phyloP scores from a whole-genome alignment of 1,140 invertebrate species.

The Bombus turneri region DNA sequence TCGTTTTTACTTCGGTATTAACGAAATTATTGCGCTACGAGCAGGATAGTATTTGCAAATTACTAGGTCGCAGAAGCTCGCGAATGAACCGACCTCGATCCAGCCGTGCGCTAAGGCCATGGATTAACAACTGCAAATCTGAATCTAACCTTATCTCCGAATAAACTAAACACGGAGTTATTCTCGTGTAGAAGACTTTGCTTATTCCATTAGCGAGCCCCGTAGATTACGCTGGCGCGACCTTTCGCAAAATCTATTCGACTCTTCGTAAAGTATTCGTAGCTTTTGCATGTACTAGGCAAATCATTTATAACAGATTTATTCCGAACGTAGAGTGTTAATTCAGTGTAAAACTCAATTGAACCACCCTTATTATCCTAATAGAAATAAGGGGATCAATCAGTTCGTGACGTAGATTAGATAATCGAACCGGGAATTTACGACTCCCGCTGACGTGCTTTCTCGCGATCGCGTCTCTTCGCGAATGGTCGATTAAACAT shows the following conservation, averaged over 20 bases:
- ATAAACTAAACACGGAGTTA: conserved; percentile 9
- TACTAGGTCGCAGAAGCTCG: background rate
- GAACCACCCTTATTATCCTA: no score
- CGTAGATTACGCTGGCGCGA: background rate
- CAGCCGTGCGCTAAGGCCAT: background rate
- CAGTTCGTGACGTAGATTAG: no score
- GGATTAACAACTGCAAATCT: conserved; percentile 27
- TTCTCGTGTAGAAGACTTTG: background rate
- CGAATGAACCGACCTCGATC: background rate
- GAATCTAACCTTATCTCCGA: background rate
- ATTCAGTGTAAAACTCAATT: no score
- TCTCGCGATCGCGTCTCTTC: no score
- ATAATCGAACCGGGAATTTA: no score
- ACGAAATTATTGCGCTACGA: background rate
- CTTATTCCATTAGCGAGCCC: background rate
- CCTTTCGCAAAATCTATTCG: background rate
- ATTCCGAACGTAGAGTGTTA: background rate
- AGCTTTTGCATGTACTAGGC: background rate
- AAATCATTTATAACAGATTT: background rate
- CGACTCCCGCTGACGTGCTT: no score
- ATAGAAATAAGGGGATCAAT: no score
- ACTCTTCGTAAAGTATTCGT: background rate
- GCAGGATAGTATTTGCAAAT: background rate
- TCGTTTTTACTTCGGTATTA: background rate
- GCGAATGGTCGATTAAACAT: background rate